Evolutionary conservation across 2,888 invertebrate species (phyloP), one percentile per base, ranked within the genome.

Genomic region (Aspidiotus destructor): DNA sequence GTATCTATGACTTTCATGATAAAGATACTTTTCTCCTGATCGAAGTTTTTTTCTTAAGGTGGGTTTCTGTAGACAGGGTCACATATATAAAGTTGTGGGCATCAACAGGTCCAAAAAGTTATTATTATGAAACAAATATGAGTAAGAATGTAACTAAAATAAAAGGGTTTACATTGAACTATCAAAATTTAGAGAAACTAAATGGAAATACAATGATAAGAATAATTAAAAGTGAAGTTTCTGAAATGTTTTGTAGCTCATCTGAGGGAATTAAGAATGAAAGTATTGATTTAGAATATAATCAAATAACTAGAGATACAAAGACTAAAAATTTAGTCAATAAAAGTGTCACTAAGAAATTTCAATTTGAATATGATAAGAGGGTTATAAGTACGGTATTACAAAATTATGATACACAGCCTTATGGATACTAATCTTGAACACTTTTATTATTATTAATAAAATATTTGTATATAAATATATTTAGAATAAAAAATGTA

Each of bases 351-450:
- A 40, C 10, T 8, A 70, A 70, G 44, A 57, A 58, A 48, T 67
- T 67, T 60, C 41, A 60, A 60, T 44, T 67, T 17, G 58, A 60
- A 42, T 62, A 63, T 28, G 61, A 69, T 13, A 70, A 70, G 41
- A 52, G 68, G 15, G 17, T n/a, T n/a, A 64, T 53, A 63, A 15
- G n/a, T n/a, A n/a, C n/a, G n/a, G n/a, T 15, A 2, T 60, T 28
- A 60, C 60, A 17, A 28, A 60, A 40, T 60, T 60, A 60, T 40
- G 7, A 41, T 60, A 60, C 17, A 28, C 9, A 7, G 11, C 60
- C 60, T 13, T 60, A 60, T 60, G 60, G 60, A 17, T 55, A 55
- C 2, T 17, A 55, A 55, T 17, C 17, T 5, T 55, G 17, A 55
- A 48, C 2, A 7, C 7, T 17, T 57, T n/a, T 16, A 57, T n/a